Evolutionary conservation across 2,888 invertebrate genomes (phyloP), one percentile per base, ranked within the genome.

Genomic region (Lepidochrysops patricia): DNA sequence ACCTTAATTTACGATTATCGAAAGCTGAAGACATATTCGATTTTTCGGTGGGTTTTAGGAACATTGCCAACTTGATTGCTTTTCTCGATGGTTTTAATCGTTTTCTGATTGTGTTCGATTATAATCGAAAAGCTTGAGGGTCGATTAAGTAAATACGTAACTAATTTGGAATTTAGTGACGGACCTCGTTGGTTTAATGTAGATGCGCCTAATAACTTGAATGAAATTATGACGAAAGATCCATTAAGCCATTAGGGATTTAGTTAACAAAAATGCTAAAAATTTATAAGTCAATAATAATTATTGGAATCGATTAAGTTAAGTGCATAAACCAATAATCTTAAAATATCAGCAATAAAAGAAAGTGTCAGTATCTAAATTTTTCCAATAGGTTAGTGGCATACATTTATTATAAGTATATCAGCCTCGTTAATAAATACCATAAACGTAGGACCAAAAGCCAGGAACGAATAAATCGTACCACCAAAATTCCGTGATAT

Each of bases 1-100:
- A 64, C 73, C 75, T 77, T 81, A 84, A 86, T 87, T 87, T 87
- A 86, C 77, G 86, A 84, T 84, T 82, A 84, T 83, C 77, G 82
- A 72, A 70, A 68, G 78, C 81, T 81, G 76, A 84, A 83, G 80
- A 84, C 80, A 49, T 25, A 58, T 49, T 29, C 78, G 79, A 77
- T 73, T 73, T 76, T 79, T 76, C 74, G 72, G 52, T 27, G 52
- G 12, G 27, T 52, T 52, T 43, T 52, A 52, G 52, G 27, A 64
- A 66, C 66, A 64, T 63, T 65, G 27, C 52, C 26, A 52, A 27
- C 54, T 32, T 54, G 32, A 54, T 54, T 54, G 54, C 54, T 54
- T 52, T 54, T 54, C 13, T 54, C 29, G 29, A 54, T 54, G 54
- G 19, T 57, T 27, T 37, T 58, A 60, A 63, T 60, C 61, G 60